Evolutionary conservation across 2,113 vertebrate species (phyloP).

Genomic region (Emydura subglobosa): DNA sequence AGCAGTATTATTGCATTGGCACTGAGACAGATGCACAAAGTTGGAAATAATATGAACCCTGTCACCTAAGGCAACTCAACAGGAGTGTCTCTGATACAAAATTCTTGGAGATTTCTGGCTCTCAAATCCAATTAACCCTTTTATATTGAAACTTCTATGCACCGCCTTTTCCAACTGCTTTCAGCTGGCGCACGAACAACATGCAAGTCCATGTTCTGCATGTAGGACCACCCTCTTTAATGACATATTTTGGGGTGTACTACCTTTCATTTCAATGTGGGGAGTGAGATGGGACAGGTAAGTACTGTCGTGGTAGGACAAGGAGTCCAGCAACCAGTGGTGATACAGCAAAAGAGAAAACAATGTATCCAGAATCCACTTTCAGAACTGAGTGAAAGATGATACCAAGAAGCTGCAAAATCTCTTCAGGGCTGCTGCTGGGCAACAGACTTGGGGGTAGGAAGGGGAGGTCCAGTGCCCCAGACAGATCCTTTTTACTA

Average conservation of each 20-base stretch:
- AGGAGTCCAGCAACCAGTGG: not conserved
- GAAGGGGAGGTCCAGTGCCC: not conserved
- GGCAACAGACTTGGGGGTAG: not conserved
- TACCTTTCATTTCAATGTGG: not conserved
- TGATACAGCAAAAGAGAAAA: not conserved
- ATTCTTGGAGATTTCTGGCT: not conserved
- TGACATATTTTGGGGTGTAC: not conserved
- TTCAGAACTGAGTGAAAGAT: not conserved
- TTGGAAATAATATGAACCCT: not conserved
- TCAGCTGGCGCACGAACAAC: not conserved
- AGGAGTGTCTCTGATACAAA: not conserved
- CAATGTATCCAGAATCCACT: not conserved
- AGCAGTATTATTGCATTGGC: not conserved
- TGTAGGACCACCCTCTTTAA: not conserved
- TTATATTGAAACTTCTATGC: not conserved
- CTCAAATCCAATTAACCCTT: not conserved
- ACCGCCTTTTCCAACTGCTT: not conserved
- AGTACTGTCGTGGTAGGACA: not conserved
- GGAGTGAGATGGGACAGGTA: not conserved
- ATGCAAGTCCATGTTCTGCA: not conserved
- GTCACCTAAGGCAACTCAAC: not conserved
- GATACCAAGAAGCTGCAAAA: not conserved
- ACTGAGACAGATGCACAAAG: not conserved
- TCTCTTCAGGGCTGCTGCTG: not conserved
- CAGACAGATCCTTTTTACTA: not conserved